Percentiles rank a stretch among this genome's conserved stretches.
Evolutionary conservation across 2,888 invertebrate species (phyloP).

Genomic region (Philopedon plagiatum): DNA sequence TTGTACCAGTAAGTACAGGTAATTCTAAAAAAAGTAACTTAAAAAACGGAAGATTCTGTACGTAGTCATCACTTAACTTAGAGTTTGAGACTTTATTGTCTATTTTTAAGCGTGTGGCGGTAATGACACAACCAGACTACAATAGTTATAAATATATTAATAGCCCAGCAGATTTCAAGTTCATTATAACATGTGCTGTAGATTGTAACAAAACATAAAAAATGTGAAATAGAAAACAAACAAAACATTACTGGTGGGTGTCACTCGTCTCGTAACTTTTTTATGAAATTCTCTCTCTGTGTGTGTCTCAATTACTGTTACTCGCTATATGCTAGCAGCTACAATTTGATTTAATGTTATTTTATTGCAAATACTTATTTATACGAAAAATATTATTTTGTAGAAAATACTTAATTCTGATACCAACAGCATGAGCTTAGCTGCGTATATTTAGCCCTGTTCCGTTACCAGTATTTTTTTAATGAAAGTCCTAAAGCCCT

Average conservation of each 20-base stretch:
- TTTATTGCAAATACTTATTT: conserved; percentile 13
- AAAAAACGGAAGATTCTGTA: too few species aligned
- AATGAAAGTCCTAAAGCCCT: too few species aligned
- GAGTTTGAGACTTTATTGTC: conserved; percentile 16
- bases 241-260: conserved; percentile 53
- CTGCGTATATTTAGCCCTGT: too few species aligned
- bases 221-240: conserved; percentile 53
- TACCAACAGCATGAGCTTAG: too few species aligned
- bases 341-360: conserved; percentile 7
- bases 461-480: too few species aligned
- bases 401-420: too few species aligned
- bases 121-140: conserved; percentile 44
- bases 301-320: conserved; percentile 43
- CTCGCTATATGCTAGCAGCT: conserved; percentile 21
- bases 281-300: conserved; percentile 48
- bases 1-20: too few species aligned
- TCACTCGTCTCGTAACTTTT: conserved; percentile 56
- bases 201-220: conserved; percentile 48
- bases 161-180: conserved; percentile 50
- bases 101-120: conserved; percentile 38
- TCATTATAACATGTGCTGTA: conserved; percentile 48
- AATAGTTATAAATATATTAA: conserved; percentile 51
- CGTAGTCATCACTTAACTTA: conserved; percentile 19
- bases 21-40: too few species aligned
- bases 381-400: too few species aligned